These are phyloP conservation scores for Mellilla xanthometata DNA, from an alignment of 2,888 invertebrate genomes.

Conservation along the genomic window DNA sequence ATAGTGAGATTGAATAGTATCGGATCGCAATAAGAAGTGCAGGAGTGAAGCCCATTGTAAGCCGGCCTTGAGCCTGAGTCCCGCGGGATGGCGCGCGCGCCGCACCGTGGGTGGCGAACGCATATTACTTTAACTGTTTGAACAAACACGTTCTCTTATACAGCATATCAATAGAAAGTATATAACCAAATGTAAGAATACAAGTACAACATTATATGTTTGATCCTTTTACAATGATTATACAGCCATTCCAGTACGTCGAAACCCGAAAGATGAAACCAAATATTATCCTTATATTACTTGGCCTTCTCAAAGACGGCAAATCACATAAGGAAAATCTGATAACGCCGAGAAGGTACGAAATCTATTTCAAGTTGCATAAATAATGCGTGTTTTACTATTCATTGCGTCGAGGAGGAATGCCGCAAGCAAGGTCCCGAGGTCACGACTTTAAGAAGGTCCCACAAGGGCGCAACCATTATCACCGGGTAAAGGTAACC, in stretches of 20 bases:
- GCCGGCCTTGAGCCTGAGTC: constrained; percentile 59
- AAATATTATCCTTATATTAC: too few species aligned
- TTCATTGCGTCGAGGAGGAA: constrained; percentile 38
- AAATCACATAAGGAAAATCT: constrained; percentile 14
- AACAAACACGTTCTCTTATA: constrained; percentile 15
- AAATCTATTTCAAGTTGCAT: constrained; percentile 21
- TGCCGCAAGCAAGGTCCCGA: constrained; percentile 67
- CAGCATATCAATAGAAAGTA: too few species aligned
- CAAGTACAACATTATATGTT: too few species aligned
- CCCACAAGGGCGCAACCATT: constrained; percentile 62
- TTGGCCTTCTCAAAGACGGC: too few species aligned
- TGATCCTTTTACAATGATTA: too few species aligned
- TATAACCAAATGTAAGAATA: too few species aligned
- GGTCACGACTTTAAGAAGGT: constrained; percentile 77
- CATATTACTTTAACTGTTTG: constrained; percentile 21
- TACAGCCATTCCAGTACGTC: too few species aligned
- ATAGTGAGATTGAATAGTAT: constrained; percentile 74
- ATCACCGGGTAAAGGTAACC: constrained; percentile 38
- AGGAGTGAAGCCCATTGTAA: constrained; percentile 65
- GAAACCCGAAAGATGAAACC: too few species aligned
- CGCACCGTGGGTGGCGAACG: constrained; percentile 58
- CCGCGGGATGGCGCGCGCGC: constrained; percentile 47
- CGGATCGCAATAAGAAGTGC: constrained; percentile 70
- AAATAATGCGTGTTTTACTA: constrained; percentile 29
- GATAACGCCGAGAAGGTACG: constrained; percentile 17